Evolutionary conservation across 2,113 vertebrate species (phyloP).

Genomic region (Delphinapterus leucas): DNA sequence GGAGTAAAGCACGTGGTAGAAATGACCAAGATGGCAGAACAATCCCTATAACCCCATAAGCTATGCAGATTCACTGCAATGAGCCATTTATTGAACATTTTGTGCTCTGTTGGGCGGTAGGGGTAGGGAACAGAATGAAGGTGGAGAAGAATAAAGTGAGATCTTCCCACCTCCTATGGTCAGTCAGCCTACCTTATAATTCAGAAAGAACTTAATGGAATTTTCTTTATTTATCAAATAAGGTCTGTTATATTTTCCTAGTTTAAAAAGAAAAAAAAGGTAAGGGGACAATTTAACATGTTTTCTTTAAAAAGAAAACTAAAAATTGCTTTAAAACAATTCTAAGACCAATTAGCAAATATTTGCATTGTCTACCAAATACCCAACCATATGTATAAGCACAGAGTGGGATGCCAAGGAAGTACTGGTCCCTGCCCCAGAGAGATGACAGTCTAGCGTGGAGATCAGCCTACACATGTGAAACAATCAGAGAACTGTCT

Average conservation of each 20-base stretch:
- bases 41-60: not conserved
- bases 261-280: not conserved
- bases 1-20: not conserved
- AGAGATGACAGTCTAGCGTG: no score
- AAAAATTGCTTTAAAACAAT: not conserved
- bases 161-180: not conserved
- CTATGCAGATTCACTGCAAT: not conserved
- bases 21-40: not conserved
- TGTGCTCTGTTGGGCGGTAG: not conserved
- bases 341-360: not conserved
- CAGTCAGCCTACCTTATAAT: not conserved
- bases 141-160: not conserved
- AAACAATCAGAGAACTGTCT: not conserved
- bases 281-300: not conserved
- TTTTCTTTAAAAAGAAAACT: not conserved
- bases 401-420: not conserved
- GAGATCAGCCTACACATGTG: not conserved
- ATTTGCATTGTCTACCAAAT: not conserved
- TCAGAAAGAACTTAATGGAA: not conserved
- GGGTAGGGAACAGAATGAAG: not conserved
- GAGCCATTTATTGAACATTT: not conserved
- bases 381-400: not conserved
- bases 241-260: not conserved
- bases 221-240: not conserved
- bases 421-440: not conserved